phyloP scores from a whole-genome alignment of 1,140 invertebrate genomes.

The Hormaphis cornu region DNA sequence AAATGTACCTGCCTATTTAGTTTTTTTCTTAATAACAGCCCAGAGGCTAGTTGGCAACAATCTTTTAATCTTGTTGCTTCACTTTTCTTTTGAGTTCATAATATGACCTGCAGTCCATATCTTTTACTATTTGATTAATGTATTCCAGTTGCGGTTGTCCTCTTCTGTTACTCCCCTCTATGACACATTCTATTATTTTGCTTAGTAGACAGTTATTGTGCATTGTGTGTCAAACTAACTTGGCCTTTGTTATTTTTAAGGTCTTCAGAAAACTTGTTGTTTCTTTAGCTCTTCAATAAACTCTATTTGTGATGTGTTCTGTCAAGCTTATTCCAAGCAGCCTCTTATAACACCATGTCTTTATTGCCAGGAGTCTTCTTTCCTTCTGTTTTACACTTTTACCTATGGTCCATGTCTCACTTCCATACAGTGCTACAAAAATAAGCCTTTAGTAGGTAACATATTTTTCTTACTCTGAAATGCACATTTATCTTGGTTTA shows the following conservation, averaged over 20 bases:
- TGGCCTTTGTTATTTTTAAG: no score
- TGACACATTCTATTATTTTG: neutral
- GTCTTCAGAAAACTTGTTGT: no score
- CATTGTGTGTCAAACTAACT: no score
- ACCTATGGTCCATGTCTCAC: neutral
- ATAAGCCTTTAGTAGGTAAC: no score
- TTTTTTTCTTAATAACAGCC: no score
- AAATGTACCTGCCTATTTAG: no score
- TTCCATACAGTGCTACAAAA: no score
- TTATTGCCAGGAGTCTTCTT: neutral
- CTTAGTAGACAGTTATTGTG: no score
- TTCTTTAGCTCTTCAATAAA: no score
- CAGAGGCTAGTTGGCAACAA: neutral
- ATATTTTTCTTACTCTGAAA: no score
- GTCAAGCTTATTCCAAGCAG: neutral
- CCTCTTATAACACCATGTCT: neutral
- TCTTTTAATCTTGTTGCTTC: neutral
- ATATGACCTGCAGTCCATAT: neutral
- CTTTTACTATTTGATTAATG: neutral
- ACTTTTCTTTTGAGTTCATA: neutral
- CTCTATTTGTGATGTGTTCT: neutral
- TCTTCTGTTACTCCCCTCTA: neutral
- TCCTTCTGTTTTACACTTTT: neutral
- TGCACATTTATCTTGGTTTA: neutral
- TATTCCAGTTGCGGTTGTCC: neutral